Evolutionary conservation across 2,797 vertebrate genomes (phyloP), one percentile per base, ranked within the genome.

Genomic region (Myotis myotis): DNA sequence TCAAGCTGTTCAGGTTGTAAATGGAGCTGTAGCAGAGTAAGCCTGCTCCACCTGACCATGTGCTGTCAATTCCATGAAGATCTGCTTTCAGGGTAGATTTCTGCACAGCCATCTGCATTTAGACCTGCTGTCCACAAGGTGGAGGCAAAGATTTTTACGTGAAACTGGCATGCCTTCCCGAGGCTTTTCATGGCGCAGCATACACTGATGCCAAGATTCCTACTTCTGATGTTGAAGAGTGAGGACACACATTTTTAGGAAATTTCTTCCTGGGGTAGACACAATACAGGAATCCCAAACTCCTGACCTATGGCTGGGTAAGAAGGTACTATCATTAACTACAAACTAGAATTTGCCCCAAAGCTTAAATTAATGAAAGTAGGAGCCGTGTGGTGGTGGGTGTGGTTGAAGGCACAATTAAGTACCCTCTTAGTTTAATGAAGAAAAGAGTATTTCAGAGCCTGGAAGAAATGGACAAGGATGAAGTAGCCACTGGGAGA

Each of bases 131-230:
- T 30, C 96, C 97, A 97, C 96, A 93, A 64, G 96, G 89, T 91
- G 97, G 96, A 68, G 70, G 76, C 81, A 95, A 91, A 97, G 92
- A 38, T 51, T 84, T 74, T 91, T 19, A 33, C 60, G 62, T 91
- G 82, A 95, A 80, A 16, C 6, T 28, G 60, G 1, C 28, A 33
- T 4, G 20, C 23, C 60, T 1, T 62, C 19, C 22, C 3, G 11
- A 41, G 49, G 22, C 28, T 72, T 57, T 44, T 78, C 11, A 1
- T 0, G 20, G 49, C 15, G 2, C 47, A 44, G 4, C 6, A 8
- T 4, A 2, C 3, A 53, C 10, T 30, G 38, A 38, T 8, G 13
- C 6, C 17, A 12, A n/a, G 28, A 80, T 8, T 3, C 5, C 1
- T 23, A 5, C 20, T 89, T 95, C 19, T 68, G 22, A 28, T 38